Conservation (phyloP, 2,797 vertebrate genomes). For the Sebastiscus albofasciatus region DNA sequence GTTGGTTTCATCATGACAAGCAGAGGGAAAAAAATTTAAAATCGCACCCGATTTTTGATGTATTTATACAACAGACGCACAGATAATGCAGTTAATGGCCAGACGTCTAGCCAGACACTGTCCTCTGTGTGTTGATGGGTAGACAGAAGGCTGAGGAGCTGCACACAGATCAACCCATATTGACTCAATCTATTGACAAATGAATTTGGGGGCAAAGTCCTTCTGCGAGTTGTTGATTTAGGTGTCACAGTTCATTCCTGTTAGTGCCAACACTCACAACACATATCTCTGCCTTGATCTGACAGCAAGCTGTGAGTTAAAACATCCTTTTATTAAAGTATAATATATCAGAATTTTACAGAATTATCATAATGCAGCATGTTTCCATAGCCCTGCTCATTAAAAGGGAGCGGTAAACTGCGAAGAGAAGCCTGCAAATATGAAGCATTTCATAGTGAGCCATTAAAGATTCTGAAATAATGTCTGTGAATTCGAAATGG, state of each 20-base stretch:
- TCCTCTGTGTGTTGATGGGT: constrained; percentile 69
- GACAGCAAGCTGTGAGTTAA: constrained; percentile 84
- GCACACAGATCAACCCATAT: constrained; percentile 83
- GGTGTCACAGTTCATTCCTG: constrained; percentile 85
- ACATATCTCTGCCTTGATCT: constrained; percentile 82
- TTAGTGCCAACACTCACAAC: constrained; percentile 83
- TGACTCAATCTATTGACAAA: constrained; percentile 88
- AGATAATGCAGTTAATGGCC: constrained; percentile 73
- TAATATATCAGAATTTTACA: constrained; percentile 50
- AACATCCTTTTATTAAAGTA: constrained; percentile 75
- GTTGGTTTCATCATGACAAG: constrained; percentile 38
- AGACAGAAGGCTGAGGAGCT: constrained; percentile 79
- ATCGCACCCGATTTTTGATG: constrained; percentile 36
- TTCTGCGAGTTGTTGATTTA: constrained; percentile 87
- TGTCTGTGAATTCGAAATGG: constrained; percentile 62
- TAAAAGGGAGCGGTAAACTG: constrained; percentile 48
- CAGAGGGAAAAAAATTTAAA: neutral
- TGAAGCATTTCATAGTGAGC: constrained; percentile 33
- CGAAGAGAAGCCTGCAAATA: constrained; percentile 34
- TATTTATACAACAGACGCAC: constrained; percentile 68
- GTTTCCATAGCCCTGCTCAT: constrained; percentile 53
- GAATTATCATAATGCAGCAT: constrained; percentile 48
- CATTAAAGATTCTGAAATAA: constrained; percentile 67
- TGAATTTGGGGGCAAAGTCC: constrained; percentile 87
- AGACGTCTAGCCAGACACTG: constrained; percentile 73